Evolutionary conservation across 2,888 invertebrate species (phyloP).

Genomic region (Andrena bucephala): DNA sequence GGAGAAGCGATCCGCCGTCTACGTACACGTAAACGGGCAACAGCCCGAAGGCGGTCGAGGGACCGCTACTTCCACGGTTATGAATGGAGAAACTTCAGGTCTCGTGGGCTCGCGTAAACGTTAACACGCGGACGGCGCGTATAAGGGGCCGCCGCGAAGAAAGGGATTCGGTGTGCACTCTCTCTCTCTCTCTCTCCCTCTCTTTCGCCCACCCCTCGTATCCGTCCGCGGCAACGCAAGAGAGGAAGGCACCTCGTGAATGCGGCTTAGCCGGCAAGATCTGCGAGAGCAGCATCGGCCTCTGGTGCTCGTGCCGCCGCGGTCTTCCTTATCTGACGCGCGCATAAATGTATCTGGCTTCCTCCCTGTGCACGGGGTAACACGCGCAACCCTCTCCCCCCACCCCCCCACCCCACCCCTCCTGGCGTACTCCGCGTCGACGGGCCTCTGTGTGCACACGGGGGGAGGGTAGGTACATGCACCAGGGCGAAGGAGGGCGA

Average conservation of each 20-base stretch:
- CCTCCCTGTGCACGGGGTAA: constrained; percentile 6
- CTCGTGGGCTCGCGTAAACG: constrained; percentile 60
- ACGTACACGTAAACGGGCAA: constrained; percentile 39
- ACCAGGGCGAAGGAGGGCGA: constrained; percentile 2
- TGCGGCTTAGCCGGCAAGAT: constrained; percentile 62
- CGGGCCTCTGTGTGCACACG: neutral
- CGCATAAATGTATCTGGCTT: constrained; percentile 43
- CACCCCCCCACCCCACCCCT: neutral
- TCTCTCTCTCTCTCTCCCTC: neutral
- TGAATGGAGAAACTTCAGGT: constrained; percentile 81
- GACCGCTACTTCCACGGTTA: constrained; percentile 69
- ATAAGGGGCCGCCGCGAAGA: constrained; percentile 56
- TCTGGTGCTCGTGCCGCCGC: constrained; percentile 41
- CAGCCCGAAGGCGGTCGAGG: constrained; percentile 57
- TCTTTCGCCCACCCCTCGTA: neutral
- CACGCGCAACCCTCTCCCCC: constrained; percentile 7
- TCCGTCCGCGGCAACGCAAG: neutral
- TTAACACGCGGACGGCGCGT: constrained; percentile 49
- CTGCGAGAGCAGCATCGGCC: constrained; percentile 52
- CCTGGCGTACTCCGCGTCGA: constrained; percentile 22
- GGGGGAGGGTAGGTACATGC: neutral
- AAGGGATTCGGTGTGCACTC: constrained; percentile 51
- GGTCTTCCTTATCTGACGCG: constrained; percentile 38
- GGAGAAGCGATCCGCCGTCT: constrained; percentile 30
- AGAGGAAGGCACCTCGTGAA: constrained; percentile 49